Base-by-base conservation (phyloP, 2,797 vertebrate genomes). In the Apogon hyalosoma region DNA sequence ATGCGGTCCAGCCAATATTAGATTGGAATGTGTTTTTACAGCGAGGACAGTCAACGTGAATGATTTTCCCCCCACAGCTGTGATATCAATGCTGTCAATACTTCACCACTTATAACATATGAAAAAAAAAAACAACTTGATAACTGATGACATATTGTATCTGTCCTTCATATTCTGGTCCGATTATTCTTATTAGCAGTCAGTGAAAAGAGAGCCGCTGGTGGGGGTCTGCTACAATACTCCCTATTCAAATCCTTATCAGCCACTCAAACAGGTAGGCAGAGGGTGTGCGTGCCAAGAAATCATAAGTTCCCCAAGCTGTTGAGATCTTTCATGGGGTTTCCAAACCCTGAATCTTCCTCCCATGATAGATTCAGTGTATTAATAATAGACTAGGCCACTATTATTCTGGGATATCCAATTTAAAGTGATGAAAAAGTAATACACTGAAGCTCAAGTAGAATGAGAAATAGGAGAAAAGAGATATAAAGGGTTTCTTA, bases 351-450 rank as follows among this genome's bases (percentile, higher is more conserved):
- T 36, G 31, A 64, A 79, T 83, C 67, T 52, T 76, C 56, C 41
- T 48, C 42, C 69, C 48, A 31, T 86, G 82, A 90, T 83, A 78
- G 77, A 88, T 87, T 81, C 65, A 10, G 54, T 52, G 13, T 66
- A 83, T 88, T 74, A 88, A 86, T 87, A 90, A 85, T 84, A 63
- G 77, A 88, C 76, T 69, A 54, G 49, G 55, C 53, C 70, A 79
- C 79, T 78, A 82, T 88, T 88, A 88, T 87, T 88, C 85, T 84
- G 80, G 76, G 77, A 52, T 79, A 88, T 88, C 82, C 83, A 82
- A 88, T 90, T 90, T 90, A 78, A 86, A 76, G 68, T 83, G 81
- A 85, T 87, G 84, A 87, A 88, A 88, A 84, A 76, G 74, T 84
- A 82, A 89, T 78, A 78, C 40, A 82, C 54, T 50, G 39, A 78